Evolutionary conservation across 2,888 invertebrate genomes (phyloP).

Genomic region (Heliconius ethilla): DNA sequence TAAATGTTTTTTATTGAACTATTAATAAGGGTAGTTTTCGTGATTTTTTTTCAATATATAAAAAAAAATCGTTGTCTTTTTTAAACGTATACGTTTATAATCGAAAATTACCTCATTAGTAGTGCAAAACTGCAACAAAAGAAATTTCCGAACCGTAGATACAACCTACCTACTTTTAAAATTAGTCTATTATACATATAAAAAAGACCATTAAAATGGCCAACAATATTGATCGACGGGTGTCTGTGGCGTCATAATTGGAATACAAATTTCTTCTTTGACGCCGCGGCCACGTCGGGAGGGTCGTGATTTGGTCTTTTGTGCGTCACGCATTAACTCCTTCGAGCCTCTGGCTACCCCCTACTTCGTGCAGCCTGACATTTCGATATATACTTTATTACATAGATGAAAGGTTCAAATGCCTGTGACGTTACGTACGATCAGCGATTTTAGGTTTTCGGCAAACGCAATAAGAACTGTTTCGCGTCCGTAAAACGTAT

Average conservation of each 20-base stretch:
- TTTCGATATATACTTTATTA: constrained; percentile 57
- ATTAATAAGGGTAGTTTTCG: no score
- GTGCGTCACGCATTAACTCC: constrained; percentile 81
- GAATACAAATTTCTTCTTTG: constrained; percentile 81
- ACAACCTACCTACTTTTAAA: neutral
- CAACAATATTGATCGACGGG: constrained; percentile 56
- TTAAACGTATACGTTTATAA: no score
- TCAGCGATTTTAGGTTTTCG: constrained; percentile 67
- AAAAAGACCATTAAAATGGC: constrained; percentile 37
- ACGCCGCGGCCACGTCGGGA: constrained; percentile 65
- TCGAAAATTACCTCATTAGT: no score
- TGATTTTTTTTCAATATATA: no score
- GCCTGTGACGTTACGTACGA: constrained; percentile 45
- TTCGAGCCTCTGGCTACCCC: constrained; percentile 72
- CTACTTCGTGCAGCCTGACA: constrained; percentile 49
- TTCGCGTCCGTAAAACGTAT: constrained; percentile 57
- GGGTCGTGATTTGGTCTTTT: constrained; percentile 81
- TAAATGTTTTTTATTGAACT: no score
- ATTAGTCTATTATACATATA: neutral
- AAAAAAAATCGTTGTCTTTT: no score
- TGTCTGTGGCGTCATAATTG: constrained; percentile 74
- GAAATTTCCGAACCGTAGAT: no score
- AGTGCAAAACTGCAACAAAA: no score
- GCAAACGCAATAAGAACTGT: constrained; percentile 68
- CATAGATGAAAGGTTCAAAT: constrained; percentile 43